Percentiles rank a stretch among this genome's conserved stretches.
Conservation (phyloP, 92 coral and sea anemone genomes). For the Paragorgia papillata region DNA sequence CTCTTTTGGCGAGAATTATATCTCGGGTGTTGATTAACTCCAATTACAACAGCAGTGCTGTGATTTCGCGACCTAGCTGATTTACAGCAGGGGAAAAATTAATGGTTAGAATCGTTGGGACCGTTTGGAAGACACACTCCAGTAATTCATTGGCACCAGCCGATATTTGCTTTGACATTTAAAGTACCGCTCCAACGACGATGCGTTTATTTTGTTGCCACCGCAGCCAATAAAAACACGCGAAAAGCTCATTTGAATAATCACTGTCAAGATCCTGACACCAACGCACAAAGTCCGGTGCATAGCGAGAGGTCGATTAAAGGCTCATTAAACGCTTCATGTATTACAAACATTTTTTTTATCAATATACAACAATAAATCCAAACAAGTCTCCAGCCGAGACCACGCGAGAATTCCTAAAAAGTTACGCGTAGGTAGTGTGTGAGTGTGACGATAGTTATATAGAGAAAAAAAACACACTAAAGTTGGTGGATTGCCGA, state of each 20-base stretch:
- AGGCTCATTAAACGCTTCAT: constrained; percentile 14
- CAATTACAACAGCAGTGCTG: too few species aligned
- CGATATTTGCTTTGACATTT: constrained; percentile 6
- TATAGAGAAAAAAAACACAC: too few species aligned
- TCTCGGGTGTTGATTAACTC: too few species aligned
- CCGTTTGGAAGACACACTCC: not conserved
- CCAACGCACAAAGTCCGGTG: constrained; percentile 28
- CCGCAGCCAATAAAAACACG: constrained; percentile 13
- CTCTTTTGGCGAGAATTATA: too few species aligned
- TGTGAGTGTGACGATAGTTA: too few species aligned
- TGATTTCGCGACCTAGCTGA: too few species aligned
- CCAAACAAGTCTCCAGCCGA: not conserved
- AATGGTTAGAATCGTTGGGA: not conserved
- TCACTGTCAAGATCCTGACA: not conserved
- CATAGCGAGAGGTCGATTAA: constrained; percentile 10
- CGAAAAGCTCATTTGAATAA: constrained; percentile 1
- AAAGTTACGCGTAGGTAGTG: too few species aligned
- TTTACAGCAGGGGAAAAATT: too few species aligned
- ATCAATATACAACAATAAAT: not conserved
- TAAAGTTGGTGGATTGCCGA: too few species aligned
- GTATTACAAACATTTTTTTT: not conserved
- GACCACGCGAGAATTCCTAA: too few species aligned
- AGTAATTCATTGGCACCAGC: too few species aligned
- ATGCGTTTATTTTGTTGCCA: constrained; percentile 1
- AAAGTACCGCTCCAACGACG: constrained; percentile 22